Base-by-base conservation (phyloP, 1,140 invertebrate species). In the Polypedilum vanderplanki region DNA sequence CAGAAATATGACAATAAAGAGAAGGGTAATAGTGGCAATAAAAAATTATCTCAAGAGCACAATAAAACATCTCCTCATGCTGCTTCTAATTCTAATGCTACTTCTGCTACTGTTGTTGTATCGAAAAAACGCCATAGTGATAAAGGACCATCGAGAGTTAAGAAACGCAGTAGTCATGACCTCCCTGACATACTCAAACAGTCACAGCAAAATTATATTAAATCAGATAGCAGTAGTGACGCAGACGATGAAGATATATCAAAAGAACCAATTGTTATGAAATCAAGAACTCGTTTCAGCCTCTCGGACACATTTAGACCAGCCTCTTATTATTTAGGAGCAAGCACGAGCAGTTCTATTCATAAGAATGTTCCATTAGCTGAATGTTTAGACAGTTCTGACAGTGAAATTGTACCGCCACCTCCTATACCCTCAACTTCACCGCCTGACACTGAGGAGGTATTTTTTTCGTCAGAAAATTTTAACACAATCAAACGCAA, bases 231-330 rank as follows among this genome's bases (percentile, higher is more conserved):
- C 78, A 90, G 89, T 79, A 93, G 91, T 0, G 92, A 94, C 83
- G 90, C 90, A 0, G 93, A 95, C 79, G 93, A 95, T 82, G 93
- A 94, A 83, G 89, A 88, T 9, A 22, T 70, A 2, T 91, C 90
- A 0, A 92, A 92, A 80, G 91, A 94, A 78, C 80, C 90, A 64
- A 89, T 91, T 77, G 87, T 88, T 0, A 84, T 88, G 18, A 88
- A 89, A 5, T 84, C 86, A 17, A 88, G 91, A 77, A 88, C 89
- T 0, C 83, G 93, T 76, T 93, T 95, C 79, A 94, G 92, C 80
- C 83, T 94, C 18, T 94, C 92, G 0, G 93, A 94, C 79, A 93
- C 90, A 0, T 95, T 94, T 78, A 84, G 93, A 77, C 93, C 93
- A 1, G 93, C 93, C 0, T 94, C 93, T 0, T 94, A 94, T 79